Evolutionary conservation across 2,888 invertebrate genomes (phyloP), one percentile per base, ranked within the genome.

Genomic region (Polia nebulosa): DNA sequence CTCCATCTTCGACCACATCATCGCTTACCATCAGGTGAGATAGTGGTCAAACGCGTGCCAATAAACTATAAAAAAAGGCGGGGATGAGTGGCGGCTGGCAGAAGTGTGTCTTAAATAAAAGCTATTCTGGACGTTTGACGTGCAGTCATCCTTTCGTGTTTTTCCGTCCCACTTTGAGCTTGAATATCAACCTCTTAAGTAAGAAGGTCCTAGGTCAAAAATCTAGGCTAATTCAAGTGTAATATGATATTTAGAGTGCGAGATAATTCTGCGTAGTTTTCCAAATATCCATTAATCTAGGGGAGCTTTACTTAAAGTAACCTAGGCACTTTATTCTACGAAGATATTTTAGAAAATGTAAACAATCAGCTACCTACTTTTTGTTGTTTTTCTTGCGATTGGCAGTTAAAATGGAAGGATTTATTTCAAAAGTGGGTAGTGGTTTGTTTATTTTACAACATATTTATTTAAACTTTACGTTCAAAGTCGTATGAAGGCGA

Each of bases 371-470:
- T 32, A 13, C 22, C 44, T 9, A 58, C 9, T 32, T 49, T 47
- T 15, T 39, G 9, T 15, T 47, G 32, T 57, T 22, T 59, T 71
- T n/a, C 17, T 34, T 39, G 36, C 25, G 3, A 47, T 45, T 71
- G 57, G 29, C 29, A 22, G 15, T 1, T 58, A 15, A 25, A 59
- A 58, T 39, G 25, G 8, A 39, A 15, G 61, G 32, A 39, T 36
- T 60, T 41, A 39, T 72, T 72, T 72, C 17, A 60, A 17, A 20
- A 15, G 39, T 47, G 20, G 39, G 47, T 58, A 47, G 25, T 61
- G 39, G 32, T 47, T 67, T 47, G 4, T 32, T 39, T 59, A 47
- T 27, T 45, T 25, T 36, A 39, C 5, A 29, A 13, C n/a, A 36
- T 29, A 15, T 4, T 29, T n/a, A n/a, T n/a, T n/a, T n/a, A n/a